Evolutionary conservation across 2,113 vertebrate species (phyloP).

Genomic region (Camelus bactrianus): DNA sequence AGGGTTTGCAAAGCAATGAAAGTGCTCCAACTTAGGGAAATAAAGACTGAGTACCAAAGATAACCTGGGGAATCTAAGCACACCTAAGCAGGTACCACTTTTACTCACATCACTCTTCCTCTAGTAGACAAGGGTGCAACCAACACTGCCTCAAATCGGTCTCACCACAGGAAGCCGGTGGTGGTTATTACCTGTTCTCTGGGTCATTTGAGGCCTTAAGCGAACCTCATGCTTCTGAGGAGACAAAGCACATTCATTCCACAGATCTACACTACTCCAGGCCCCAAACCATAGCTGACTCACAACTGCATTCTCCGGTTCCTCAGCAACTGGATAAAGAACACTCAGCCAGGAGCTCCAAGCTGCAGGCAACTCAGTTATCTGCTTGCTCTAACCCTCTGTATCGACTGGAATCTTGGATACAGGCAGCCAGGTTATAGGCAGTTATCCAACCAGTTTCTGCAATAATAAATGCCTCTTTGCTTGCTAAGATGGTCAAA

Average conservation of each 20-base stretch:
- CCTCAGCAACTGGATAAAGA: not conserved
- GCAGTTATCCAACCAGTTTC: not conserved
- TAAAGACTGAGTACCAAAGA: not conserved
- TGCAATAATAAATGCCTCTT: not conserved
- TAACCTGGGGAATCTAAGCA: not conserved
- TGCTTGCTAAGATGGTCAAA: not conserved
- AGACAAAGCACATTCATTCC: not conserved
- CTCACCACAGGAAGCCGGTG: not conserved
- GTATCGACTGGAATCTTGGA: not conserved
- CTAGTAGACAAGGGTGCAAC: not conserved
- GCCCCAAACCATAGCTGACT: not conserved
- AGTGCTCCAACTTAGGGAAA: not conserved
- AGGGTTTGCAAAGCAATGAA: not conserved
- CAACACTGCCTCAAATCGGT: not conserved
- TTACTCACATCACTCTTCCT: not conserved
- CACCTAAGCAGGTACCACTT: not conserved
- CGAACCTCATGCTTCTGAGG: not conserved
- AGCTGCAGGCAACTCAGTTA: not conserved
- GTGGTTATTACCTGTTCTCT: not conserved
- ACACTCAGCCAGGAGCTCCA: not conserved
- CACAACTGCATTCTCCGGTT: not conserved
- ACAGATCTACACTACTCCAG: not conserved
- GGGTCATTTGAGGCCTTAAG: not conserved
- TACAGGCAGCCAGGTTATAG: not conserved
- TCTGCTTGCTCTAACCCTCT: not conserved